These are phyloP conservation scores for Ptychochromis oligacanthus DNA, from an alignment of 2,113 vertebrate species.

Conservation along the genomic window DNA sequence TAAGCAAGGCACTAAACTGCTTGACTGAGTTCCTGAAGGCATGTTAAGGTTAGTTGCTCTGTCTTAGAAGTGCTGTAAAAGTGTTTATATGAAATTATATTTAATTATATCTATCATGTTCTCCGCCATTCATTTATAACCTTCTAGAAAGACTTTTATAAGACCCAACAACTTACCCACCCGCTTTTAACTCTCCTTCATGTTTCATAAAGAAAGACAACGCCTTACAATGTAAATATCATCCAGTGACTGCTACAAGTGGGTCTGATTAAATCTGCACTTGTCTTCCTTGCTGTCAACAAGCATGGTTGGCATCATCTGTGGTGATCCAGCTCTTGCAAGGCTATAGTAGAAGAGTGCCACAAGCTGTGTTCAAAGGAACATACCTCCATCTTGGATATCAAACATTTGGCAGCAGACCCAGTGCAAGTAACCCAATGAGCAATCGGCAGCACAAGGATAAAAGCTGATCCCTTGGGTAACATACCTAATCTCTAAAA, in stretches of 20 bases:
- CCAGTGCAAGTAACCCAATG: slow-evolving; percentile 70
- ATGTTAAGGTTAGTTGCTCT: background rate
- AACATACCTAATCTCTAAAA: slow-evolving; percentile 52
- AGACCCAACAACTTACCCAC: background rate
- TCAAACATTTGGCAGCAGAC: slow-evolving; percentile 79
- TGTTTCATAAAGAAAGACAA: slow-evolving; percentile 54
- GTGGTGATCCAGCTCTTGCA: slow-evolving; percentile 53
- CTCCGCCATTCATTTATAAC: background rate
- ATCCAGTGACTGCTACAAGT: slow-evolving; percentile 47
- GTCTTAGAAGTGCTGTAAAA: background rate
- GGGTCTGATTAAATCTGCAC: slow-evolving; percentile 62
- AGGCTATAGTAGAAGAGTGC: slow-evolving; percentile 58
- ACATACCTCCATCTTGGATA: slow-evolving; percentile 78
- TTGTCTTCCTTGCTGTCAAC: slow-evolving; percentile 69
- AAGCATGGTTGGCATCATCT: slow-evolving; percentile 53
- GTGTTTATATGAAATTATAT: background rate
- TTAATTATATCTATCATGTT: background rate
- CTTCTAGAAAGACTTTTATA: background rate
- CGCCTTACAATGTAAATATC: slow-evolving; percentile 45
- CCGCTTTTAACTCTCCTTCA: slow-evolving; percentile 31
- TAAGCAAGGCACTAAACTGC: background rate
- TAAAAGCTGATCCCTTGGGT: slow-evolving; percentile 45
- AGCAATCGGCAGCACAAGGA: slow-evolving; percentile 48
- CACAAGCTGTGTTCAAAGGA: slow-evolving; percentile 72
- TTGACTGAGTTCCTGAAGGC: background rate